Evolutionary conservation across 2,113 vertebrate genomes (phyloP), one percentile per base, ranked within the genome.

Genomic region (Rhynchopsitta pachyrhyncha): DNA sequence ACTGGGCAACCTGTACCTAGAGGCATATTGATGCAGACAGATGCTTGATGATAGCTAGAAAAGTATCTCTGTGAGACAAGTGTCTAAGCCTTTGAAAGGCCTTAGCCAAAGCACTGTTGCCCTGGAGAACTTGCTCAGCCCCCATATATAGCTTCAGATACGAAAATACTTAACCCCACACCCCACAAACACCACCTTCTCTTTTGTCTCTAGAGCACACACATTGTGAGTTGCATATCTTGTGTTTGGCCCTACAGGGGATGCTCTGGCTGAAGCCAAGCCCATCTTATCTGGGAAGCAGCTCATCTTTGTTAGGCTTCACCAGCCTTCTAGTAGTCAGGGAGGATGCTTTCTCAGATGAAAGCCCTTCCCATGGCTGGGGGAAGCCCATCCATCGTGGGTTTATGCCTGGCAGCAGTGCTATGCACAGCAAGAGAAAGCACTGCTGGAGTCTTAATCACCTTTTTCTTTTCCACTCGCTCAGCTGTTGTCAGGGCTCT

Each of bases 391-490:
- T n/a, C 28, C 63, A 7, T 14, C 0, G 0, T 28, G 29, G n/a
- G 12, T 7, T 13, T n/a, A 14, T 42, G 57, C 27, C 41, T 6
- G 49, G 49, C 49, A 66, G 50, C 3, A 35, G 50, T 31, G 46
- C 35, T 44, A 37, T n/a, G 74, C 16, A 31, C 17, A 47, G 73
- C 49, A 66, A 50, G 63, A 59, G 37, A 37, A n/a, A 68, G 42
- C 18, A 7, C 4, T 64, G 60, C 66, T 78, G 44, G 25, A 37
- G 11, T 8, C 7, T 47, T 78, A 33, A 33, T 68, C 92, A 98
- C 98, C 98, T 98, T 98, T 68, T 97, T 97, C 57, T 98, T 97
- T 41, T 92, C 88, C 12, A 37, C 22, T 14, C 71, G 90, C 18
- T 87, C 90, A 44, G 94, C 90, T 39, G 66, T 85, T 52, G 97